Evolutionary conservation across 1,140 invertebrate species (phyloP).

Genomic region (Cecropterus lyciades): DNA sequence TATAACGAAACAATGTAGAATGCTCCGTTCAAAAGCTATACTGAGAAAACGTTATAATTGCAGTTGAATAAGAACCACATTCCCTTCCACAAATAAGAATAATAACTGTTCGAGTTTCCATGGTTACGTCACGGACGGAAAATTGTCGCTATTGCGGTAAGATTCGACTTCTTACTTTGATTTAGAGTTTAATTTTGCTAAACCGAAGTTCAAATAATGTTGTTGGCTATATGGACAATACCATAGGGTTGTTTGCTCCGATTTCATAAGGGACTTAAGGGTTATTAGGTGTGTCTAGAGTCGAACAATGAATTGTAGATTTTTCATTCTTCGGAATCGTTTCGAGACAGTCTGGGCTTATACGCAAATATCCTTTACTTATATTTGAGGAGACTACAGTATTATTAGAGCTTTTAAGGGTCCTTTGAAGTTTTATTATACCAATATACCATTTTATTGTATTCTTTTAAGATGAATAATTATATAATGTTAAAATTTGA

Average conservation of each 20-base stretch:
- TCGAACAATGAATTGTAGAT: constrained; percentile 25
- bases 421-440: too few species aligned
- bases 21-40: not conserved
- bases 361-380: not conserved
- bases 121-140: constrained; percentile 31
- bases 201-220: not conserved
- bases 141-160: not conserved
- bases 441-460: too few species aligned
- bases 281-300: constrained; percentile 29
- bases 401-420: too few species aligned
- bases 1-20: not conserved
- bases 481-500: too few species aligned
- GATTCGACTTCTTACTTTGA: not conserved
- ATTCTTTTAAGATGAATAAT: too few species aligned
- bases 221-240: constrained; percentile 19
- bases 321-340: constrained; percentile 14
- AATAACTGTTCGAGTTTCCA: constrained; percentile 30
- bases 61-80: constrained; percentile 25
- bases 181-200: constrained; percentile 6
- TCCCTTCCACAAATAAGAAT: constrained; percentile 34
- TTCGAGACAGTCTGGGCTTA: constrained; percentile 16
- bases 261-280: constrained; percentile 33
- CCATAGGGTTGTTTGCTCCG: constrained; percentile 25
- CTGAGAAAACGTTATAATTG: not conserved
- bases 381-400: too few species aligned